Evolutionary conservation across 2,797 vertebrate species (phyloP).

Genomic region (Iguana delicatissima): DNA sequence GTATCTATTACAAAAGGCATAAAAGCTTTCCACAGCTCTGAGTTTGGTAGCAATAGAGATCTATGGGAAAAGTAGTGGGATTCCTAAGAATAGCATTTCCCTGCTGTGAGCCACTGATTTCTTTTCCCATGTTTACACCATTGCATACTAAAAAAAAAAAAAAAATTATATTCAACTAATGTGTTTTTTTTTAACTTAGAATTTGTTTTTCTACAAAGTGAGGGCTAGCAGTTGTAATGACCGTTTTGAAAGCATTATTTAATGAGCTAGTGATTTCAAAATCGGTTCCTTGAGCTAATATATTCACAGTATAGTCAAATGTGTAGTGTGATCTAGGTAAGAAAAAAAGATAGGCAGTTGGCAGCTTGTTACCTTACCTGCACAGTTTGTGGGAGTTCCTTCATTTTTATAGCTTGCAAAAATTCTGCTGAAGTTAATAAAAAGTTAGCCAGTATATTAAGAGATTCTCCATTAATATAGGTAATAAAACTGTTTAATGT

Average conservation of each 20-base stretch:
- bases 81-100: conserved; percentile 18
- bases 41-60: neutral
- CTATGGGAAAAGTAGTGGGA: conserved; percentile 6
- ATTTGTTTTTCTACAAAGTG: neutral
- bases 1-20: neutral
- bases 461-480: neutral
- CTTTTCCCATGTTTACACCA: neutral
- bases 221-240: neutral
- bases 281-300: neutral
- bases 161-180: neutral
- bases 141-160: neutral
- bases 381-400: neutral
- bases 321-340: neutral
- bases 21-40: neutral
- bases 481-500: neutral
- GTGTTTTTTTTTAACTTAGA: neutral
- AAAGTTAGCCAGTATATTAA: conserved; percentile 10
- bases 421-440: neutral
- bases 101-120: conserved; percentile 24
- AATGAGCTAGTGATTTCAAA: conserved; percentile 1
- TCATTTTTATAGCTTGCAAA: neutral
- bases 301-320: neutral
- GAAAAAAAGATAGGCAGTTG: neutral
- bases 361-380: neutral
- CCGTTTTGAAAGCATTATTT: neutral